Conservation (phyloP, 2,888 invertebrate genomes). For the Drosophila dives region DNA sequence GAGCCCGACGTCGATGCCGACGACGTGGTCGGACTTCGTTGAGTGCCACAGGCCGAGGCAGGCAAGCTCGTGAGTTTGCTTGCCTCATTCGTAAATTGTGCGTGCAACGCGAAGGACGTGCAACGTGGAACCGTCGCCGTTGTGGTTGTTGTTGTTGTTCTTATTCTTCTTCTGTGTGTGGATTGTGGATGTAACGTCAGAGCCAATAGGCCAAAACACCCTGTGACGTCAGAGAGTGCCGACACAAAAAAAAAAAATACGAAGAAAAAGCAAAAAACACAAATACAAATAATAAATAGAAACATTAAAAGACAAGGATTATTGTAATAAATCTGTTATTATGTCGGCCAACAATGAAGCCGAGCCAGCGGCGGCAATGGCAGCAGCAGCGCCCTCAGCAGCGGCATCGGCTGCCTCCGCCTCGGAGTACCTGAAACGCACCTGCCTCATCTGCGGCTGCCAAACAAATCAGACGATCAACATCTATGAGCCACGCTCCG, state of each 20-base stretch:
- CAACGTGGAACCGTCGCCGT: constrained; percentile 25
- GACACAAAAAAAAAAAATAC: not conserved
- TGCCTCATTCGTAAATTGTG: constrained; percentile 80
- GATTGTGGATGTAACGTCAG: constrained; percentile 2
- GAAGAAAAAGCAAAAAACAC: not conserved
- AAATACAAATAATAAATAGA: not conserved
- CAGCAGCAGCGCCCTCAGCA: constrained; percentile 38
- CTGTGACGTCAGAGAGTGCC: constrained; percentile 48
- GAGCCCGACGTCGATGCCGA: constrained; percentile 4
- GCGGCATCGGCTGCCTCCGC: constrained; percentile 35
- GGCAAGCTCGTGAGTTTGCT: constrained; percentile 13
- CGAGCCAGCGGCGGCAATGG: constrained; percentile 63
- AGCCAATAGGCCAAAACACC: constrained; percentile 6
- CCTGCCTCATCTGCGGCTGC: constrained; percentile 85
- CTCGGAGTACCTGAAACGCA: constrained; percentile 83
- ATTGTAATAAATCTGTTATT: not conserved
- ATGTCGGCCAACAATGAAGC: constrained; percentile 72
- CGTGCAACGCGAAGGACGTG: constrained; percentile 82
- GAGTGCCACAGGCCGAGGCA: constrained; percentile 32
- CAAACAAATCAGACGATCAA: constrained; percentile 84
- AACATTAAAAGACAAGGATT: not conserved
- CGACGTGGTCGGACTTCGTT: constrained; percentile 3
- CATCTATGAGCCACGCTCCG: constrained; percentile 84
- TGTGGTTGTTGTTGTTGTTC: constrained; percentile 17
- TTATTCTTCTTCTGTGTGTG: not conserved